These are phyloP conservation scores for Lytechinus pictus DNA, from an alignment of 35 echinoderm and acorn worm species.

Conservation along the genomic window DNA sequence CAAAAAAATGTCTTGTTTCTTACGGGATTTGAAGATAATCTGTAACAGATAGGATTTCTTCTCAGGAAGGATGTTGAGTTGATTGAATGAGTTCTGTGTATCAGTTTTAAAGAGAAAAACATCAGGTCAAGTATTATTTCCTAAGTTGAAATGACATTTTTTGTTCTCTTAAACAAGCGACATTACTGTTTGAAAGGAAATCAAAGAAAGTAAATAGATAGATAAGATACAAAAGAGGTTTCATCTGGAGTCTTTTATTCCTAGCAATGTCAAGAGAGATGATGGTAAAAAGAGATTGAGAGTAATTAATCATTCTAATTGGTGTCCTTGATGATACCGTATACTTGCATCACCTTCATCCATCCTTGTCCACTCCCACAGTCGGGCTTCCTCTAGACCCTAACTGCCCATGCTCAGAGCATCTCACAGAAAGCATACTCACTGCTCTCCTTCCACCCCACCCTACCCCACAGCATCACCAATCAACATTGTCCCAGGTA, in stretches of 20 bases:
- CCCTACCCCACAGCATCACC: not conserved
- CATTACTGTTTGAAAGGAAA: not conserved
- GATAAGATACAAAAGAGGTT: not conserved
- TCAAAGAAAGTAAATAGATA: not conserved
- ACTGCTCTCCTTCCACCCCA: not conserved
- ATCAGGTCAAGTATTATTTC: not conserved
- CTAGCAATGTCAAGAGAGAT: not conserved
- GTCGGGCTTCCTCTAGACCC: not conserved
- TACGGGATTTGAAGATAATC: not conserved
- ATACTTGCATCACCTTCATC: slow-evolving; percentile 26
- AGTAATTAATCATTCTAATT: slow-evolving; percentile 1
- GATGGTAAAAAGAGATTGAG: slow-evolving; percentile 16
- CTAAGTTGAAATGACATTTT: not conserved
- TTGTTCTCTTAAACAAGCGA: not conserved
- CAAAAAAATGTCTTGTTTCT: not conserved
- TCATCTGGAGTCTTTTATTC: not conserved
- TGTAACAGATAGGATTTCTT: not conserved
- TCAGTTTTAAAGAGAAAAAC: not conserved
- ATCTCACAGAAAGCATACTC: not conserved
- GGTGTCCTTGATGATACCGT: slow-evolving; percentile 20
- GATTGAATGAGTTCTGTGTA: not conserved
- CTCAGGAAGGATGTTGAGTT: not conserved
- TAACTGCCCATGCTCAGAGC: not conserved
- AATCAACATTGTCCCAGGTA: slow-evolving; percentile 24
- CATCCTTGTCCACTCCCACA: slow-evolving; percentile 8